A percentile compares a stretch with the other conserved stretches of the same genome.
Conservation (phyloP, 1,140 invertebrate species). For the Ectropis grisescens region DNA sequence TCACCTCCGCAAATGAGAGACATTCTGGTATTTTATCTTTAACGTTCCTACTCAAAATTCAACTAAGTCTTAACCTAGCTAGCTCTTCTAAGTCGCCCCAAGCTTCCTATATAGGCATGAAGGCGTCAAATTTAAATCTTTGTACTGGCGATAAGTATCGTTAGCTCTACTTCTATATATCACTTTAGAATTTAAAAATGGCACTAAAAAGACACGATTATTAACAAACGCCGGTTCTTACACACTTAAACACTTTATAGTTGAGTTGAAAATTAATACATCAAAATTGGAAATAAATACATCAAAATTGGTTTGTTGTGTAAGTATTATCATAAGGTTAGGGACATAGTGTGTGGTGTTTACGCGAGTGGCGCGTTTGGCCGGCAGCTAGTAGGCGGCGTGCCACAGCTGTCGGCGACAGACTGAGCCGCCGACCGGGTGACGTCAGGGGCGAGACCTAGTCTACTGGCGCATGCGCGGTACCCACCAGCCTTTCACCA, state of each 20-base stretch:
- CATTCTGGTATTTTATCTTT: constrained; percentile 31
- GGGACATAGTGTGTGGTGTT: constrained; percentile 52
- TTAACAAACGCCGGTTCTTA: constrained; percentile 23
- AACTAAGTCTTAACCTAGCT: constrained; percentile 28
- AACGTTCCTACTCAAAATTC: constrained; percentile 22
- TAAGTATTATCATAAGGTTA: constrained; percentile 43
- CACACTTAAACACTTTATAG: constrained; percentile 1
- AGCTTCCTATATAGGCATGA: constrained; percentile 48
- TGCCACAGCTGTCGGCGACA: constrained; percentile 25
- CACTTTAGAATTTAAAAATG: constrained; percentile 46
- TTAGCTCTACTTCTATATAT: constrained; percentile 30
- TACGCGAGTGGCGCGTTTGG: constrained; percentile 26
- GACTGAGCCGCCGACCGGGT: constrained; percentile 27
- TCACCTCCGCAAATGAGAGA: constrained; percentile 62
- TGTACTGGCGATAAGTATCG: constrained; percentile 57
- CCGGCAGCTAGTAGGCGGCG: constrained; percentile 24
- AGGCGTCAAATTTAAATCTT: constrained; percentile 59
- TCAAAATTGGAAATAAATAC: constrained; percentile 56
- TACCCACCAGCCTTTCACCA: too few species aligned
- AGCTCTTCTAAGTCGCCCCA: constrained; percentile 39
- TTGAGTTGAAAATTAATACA: constrained; percentile 43
- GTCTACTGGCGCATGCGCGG: too few species aligned
- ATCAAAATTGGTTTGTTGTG: constrained; percentile 22
- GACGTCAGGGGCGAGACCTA: neutral
- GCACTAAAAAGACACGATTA: constrained; percentile 65